Evolutionary conservation across 2,888 invertebrate species (phyloP), one percentile per base, ranked within the genome.

Genomic region (Cataglyphis altisquamis): DNA sequence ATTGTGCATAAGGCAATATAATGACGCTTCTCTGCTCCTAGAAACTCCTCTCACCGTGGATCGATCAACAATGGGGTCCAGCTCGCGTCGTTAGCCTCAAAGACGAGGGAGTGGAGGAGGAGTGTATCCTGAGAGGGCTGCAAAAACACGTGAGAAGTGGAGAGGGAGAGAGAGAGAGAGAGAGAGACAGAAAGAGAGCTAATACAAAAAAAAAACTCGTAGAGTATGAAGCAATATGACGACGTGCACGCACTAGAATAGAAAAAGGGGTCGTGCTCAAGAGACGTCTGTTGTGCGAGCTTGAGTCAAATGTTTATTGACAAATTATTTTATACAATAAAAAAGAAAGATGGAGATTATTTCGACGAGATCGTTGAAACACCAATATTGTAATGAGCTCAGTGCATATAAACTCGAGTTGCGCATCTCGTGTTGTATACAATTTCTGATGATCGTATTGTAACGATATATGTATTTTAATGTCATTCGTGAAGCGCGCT

Each of bases 1-100:
- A 32, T 48, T 60, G 73, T 32, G 60, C 81, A 70, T 57, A 68
- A 60, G 48, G 63, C 73, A 52, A 52, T 52, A 74, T 75, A 83
- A 85, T 66, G 68, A 80, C 36, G 64, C 55, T 78, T 67, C 75
- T 77, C 72, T 66, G 60, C 75, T 83, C 41, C 70, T 84, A 72
- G 81, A 82, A 87, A 87, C 83, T 82, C 81, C 80, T 89, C 83
- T 86, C 87, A 81, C 85, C 83, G 86, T 83, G 86, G 83, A 89
- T 89, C 87, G 86, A 84, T 86, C 89, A 84, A 88, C 89, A 89
- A 91, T 88, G 83, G 87, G 86, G 89, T 88, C 89, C 88, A 87
- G 72, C 32, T 75, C 66, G 63, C 84, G 77, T 60, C n/a, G 72
- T 55, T 67, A 41, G 39, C 73, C 67, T 55, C 67, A n/a, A 63